A percentile compares a stretch with the other conserved stretches of the same genome.
phyloP scores from a whole-genome alignment of 2,113 vertebrate genomes.

The Dipodomys stephensi region DNA sequence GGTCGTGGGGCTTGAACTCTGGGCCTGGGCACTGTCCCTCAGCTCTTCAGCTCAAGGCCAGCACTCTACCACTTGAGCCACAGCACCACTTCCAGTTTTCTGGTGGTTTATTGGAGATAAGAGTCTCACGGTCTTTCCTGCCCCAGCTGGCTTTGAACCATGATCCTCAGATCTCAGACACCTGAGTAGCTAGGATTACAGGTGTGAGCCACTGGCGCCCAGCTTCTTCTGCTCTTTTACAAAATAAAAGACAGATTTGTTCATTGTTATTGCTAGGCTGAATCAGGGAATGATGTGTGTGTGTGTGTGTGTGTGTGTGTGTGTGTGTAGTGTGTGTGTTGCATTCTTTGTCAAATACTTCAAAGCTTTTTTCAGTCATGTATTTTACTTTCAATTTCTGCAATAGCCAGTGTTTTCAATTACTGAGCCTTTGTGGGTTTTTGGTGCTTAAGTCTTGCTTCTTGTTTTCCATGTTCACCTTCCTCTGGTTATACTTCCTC shows the following conservation, averaged over 20 bases:
- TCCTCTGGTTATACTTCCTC: not conserved
- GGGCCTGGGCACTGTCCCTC: no score
- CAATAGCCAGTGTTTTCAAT: not conserved
- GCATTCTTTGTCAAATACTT: not conserved
- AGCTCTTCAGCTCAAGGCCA: no score
- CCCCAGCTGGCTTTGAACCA: no score
- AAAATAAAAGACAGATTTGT: not conserved
- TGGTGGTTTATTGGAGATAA: no score
- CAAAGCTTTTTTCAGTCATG: not conserved
- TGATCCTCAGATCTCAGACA: no score
- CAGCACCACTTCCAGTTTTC: no score
- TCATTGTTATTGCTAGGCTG: not conserved
- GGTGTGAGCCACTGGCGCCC: no score
- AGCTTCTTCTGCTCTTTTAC: no score
- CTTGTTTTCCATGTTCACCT: not conserved
- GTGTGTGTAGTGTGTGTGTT: not conserved
- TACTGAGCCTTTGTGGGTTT: not conserved
- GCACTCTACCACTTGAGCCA: no score
- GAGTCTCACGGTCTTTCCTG: no score
- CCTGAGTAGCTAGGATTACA: no score
- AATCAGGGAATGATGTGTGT: not conserved
- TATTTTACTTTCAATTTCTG: not conserved
- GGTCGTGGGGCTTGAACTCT: not conserved
- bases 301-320: no score
- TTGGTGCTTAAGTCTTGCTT: not conserved